Base-by-base conservation (phyloP, 2,113 vertebrate genomes). In the Alosa alosa region DNA sequence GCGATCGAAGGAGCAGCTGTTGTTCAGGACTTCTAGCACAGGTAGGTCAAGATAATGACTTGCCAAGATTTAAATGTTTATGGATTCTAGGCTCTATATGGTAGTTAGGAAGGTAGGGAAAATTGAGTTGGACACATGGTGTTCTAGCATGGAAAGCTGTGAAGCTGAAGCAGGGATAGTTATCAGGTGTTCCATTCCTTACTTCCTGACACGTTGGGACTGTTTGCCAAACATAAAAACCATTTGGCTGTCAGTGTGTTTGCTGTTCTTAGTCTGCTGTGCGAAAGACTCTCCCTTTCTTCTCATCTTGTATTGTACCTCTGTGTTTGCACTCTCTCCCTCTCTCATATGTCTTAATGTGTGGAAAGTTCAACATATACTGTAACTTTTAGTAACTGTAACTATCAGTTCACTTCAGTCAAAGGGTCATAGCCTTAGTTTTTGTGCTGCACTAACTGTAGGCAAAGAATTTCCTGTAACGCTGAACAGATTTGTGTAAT, bases 151-250 rank as follows among this genome's bases (percentile, higher is more conserved):
- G 8, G 4, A 5, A 31, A 6, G 9, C 9, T 72, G 25, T 31
- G 25, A 1, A 72, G 7, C 8, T 72, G 11, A 72, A 72, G 8
- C 25, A 13, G 11, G 31, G 72, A 75, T 1, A 78, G 13, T 39
- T 78, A 41, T 39, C 13, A 17, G 72, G 72, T 13, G 72, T 68
- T 68, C 64, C 1, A 2, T 31, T 3, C 9, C 36, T 78, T 78
- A 17, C 36, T 78, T 41, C 4, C 31, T 78, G 72, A 39, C 72
- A 41, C 20, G 20, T 20, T 50, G 83, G 75, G 55, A 68, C 49
- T 90, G 86, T 90, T 91, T 90, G 81, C 49, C n/a, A 44, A 39
- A 87, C n/a, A 87, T 84, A 81, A 11, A 85, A 85, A 7, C 25
- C 47, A 31, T 60, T 84, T 85, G 15, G 11, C 22, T 87, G 87